Conservation (phyloP, 2,113 vertebrate genomes). For the Empidonax alnorum region DNA sequence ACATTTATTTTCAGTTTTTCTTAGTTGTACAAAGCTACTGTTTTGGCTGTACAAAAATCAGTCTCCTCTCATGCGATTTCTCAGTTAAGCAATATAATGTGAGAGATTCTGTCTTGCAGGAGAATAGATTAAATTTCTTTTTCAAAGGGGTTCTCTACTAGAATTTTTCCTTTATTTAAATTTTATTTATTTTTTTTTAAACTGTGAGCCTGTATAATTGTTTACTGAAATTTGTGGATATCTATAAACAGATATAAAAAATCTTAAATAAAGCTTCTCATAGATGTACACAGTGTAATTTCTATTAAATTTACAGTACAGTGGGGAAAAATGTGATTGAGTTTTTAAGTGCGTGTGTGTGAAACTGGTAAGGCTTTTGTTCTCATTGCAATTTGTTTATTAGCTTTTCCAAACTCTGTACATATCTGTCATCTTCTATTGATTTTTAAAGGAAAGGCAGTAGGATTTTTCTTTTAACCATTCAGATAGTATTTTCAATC, state of each 20-base stretch:
- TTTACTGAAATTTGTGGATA: not conserved
- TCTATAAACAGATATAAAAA: not conserved
- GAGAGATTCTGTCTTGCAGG: not conserved
- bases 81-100: not conserved
- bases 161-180: not conserved
- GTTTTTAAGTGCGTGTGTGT: not conserved
- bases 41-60: not conserved
- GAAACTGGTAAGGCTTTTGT: not conserved
- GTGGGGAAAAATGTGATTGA: not conserved
- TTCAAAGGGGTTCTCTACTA: not conserved
- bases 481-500: slow-evolving; percentile 5
- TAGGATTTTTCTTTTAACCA: not conserved
- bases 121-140: not conserved
- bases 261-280: not conserved
- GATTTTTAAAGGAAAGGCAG: slow-evolving; percentile 6
- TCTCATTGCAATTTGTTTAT: not conserved
- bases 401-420: not conserved
- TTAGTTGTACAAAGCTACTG: not conserved
- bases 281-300: not conserved
- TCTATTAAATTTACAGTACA: not conserved
- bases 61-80: not conserved
- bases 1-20: not conserved
- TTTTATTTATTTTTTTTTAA: not conserved
- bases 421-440: not conserved
- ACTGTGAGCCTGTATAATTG: not conserved